Conservation (phyloP, 2,797 vertebrate species). For the Phoxinus dragarum region DNA sequence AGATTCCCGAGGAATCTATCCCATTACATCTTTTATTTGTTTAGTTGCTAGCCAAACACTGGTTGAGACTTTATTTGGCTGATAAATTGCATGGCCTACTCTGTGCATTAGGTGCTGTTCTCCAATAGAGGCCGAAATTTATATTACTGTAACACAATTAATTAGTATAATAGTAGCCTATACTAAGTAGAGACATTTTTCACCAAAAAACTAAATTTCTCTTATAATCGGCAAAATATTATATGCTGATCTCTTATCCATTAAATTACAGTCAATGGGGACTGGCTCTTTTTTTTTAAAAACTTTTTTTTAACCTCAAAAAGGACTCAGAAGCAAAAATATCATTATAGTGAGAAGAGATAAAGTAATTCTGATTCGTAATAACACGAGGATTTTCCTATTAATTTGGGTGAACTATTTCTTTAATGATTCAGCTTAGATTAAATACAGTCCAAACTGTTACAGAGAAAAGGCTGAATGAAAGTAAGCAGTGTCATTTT, state of each 20-base stretch:
- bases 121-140: background rate
- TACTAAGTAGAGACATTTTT: too few relatives aligned
- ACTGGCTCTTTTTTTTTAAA: too few relatives aligned
- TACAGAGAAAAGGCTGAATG: background rate
- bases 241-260: background rate
- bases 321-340: background rate
- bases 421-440: background rate
- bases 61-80: too few relatives aligned
- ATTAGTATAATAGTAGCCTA: rapidly evolving
- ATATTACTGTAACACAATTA: background rate
- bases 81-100: background rate
- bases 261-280: background rate
- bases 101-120: background rate
- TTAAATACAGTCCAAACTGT: background rate
- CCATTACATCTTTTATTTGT: too few relatives aligned
- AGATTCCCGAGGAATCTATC: too few relatives aligned
- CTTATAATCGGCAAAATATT: too few relatives aligned
- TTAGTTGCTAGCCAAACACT: too few relatives aligned
- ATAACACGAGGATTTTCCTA: background rate
- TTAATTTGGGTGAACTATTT: background rate
- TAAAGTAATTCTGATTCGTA: background rate
- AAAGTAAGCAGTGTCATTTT: too few relatives aligned
- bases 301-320: background rate
- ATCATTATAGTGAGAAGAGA: background rate
- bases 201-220: too few relatives aligned